A percentile compares a stretch with the other conserved stretches of the same genome.
phyloP scores from a whole-genome alignment of 1,140 invertebrate species.

The Drosophila yakuba region DNA sequence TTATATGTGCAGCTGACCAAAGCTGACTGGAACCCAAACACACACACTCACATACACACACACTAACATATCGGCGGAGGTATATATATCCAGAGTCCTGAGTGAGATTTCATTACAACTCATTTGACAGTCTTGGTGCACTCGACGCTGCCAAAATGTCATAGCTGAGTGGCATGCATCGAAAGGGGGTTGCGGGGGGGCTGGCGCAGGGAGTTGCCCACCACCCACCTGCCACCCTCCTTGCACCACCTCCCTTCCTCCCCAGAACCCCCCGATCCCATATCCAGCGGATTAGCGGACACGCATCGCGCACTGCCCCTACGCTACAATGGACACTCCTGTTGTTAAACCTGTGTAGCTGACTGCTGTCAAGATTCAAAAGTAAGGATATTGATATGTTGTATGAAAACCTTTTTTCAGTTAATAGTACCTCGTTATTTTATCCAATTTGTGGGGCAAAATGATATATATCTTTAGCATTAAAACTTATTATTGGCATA shows the following conservation, averaged over 20 bases:
- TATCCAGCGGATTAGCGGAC: slow-evolving; percentile 63
- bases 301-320: slow-evolving; percentile 35
- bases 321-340: slow-evolving; percentile 2
- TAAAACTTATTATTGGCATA: too few species aligned
- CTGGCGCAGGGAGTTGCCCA: slow-evolving; percentile 20
- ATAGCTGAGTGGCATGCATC: slow-evolving; percentile 76
- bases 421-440: too few species aligned
- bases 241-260: background rate
- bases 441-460: too few species aligned
- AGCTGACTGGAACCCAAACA: slow-evolving; percentile 52
- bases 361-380: background rate
- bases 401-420: too few species aligned
- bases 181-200: slow-evolving; percentile 32
- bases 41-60: slow-evolving; percentile 18
- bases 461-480: too few species aligned
- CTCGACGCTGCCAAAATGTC: slow-evolving; percentile 81
- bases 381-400: too few species aligned
- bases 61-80: slow-evolving; percentile 11
- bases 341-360: background rate
- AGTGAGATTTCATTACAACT: slow-evolving; percentile 83
- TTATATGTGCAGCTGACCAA: slow-evolving; percentile 81
- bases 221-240: slow-evolving; percentile 2
- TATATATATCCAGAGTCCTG: slow-evolving; percentile 55
- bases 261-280: background rate
- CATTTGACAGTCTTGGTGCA: slow-evolving; percentile 83